Conservation (phyloP, 1,140 invertebrate genomes). For the Dufourea novaeangliae region DNA sequence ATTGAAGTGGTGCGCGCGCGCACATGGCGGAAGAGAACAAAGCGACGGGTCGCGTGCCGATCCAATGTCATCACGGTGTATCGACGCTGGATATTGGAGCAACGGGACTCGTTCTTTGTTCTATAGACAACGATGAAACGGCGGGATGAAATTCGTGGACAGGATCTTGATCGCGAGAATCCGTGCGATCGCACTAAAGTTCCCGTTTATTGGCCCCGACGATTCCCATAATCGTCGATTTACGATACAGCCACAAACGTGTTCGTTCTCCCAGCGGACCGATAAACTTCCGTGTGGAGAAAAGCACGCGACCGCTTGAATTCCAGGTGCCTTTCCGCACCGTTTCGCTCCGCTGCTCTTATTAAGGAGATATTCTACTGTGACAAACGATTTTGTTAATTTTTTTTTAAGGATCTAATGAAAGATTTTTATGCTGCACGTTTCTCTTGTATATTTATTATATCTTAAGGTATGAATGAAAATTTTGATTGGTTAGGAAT, state of each 20-base stretch:
- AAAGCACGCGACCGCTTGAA: no score
- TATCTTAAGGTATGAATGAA: no score
- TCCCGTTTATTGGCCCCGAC: background rate
- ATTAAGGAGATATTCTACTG: no score
- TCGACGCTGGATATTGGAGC: background rate
- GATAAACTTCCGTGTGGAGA: background rate
- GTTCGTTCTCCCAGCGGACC: background rate
- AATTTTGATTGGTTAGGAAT: no score
- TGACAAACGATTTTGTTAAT: no score
- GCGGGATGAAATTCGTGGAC: constrained; percentile 20
- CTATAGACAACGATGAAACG: constrained; percentile 10
- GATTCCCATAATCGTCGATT: constrained; percentile 30
- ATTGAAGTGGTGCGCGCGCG: background rate
- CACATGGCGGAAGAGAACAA: background rate
- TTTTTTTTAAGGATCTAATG: no score
- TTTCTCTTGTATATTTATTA: no score
- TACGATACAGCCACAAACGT: background rate
- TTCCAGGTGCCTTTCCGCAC: no score
- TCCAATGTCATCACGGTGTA: constrained; percentile 8
- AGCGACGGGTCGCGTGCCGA: constrained; percentile 3
- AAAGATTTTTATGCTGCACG: no score
- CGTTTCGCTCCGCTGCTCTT: no score
- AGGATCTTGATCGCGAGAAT: constrained; percentile 8
- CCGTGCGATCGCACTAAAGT: background rate
- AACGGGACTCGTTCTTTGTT: constrained; percentile 8